phyloP scores from a whole-genome alignment of 2,113 vertebrate genomes.

The Australoheros scitulus region DNA sequence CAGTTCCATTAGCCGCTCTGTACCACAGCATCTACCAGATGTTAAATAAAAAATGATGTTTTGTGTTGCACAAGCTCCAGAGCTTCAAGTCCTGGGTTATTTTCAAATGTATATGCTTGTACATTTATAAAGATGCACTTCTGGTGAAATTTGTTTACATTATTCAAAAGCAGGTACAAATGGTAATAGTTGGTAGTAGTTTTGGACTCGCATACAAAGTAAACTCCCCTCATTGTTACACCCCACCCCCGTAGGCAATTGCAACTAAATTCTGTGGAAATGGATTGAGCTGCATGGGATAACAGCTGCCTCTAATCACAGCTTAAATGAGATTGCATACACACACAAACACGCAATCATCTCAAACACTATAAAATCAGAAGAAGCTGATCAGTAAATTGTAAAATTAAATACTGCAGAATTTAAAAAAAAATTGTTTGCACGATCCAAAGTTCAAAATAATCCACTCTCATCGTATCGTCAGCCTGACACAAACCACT shows the following conservation, averaged over 20 bases:
- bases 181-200: neutral
- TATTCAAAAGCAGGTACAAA: slow-evolving; percentile 13
- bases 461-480: neutral
- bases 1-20: slow-evolving; percentile 43
- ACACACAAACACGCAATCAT: rapidly evolving
- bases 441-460: neutral
- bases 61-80: slow-evolving; percentile 10
- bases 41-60: slow-evolving; percentile 65
- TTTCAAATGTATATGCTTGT: neutral
- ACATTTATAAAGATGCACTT: slow-evolving; percentile 7
- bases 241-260: neutral
- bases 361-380: neutral
- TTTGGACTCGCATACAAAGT: neutral
- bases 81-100: slow-evolving; percentile 9
- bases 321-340: neutral
- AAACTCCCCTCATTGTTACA: neutral
- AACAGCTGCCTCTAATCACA: neutral
- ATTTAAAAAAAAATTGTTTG: no score
- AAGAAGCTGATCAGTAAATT: neutral
- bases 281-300: neutral
- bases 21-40: slow-evolving; percentile 26
- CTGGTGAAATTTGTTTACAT: slow-evolving; percentile 15
- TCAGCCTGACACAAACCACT: no score
- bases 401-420: neutral
- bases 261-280: neutral